Conservation (phyloP, 2,888 invertebrate genomes). For the Acrobeloides nanus region DNA sequence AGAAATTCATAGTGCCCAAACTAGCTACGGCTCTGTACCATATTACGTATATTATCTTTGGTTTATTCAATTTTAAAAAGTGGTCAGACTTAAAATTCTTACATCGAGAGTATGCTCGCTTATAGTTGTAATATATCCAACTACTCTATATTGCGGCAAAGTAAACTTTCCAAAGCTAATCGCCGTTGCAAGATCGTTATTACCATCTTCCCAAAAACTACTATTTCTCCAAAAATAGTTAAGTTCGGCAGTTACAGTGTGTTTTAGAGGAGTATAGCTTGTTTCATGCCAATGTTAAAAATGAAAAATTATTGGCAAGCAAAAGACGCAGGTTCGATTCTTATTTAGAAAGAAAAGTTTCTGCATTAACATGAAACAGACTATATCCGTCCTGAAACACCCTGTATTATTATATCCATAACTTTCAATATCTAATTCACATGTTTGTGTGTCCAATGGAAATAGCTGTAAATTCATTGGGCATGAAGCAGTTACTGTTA, state of each 20-base stretch:
- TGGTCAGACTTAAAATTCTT: neutral
- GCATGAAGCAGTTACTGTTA: conserved; percentile 61
- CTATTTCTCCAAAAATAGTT: too few relatives aligned
- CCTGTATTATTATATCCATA: too few relatives aligned
- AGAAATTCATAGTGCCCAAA: too few relatives aligned
- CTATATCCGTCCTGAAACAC: too few relatives aligned
- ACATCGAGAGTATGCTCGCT: conserved; percentile 41
- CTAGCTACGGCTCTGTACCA: neutral
- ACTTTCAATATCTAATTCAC: conserved; percentile 60
- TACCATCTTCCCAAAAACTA: too few relatives aligned
- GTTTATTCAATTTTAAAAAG: neutral
- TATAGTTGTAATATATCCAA: conserved; percentile 43
- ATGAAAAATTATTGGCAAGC: too few relatives aligned
- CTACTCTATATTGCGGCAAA: conserved; percentile 57
- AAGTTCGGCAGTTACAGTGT: too few relatives aligned
- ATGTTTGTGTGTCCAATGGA: conserved; percentile 59
- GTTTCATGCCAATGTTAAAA: too few relatives aligned
- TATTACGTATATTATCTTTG: neutral
- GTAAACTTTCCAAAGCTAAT: conserved; percentile 52
- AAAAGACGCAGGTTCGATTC: too few relatives aligned
- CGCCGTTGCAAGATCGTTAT: conserved; percentile 52
- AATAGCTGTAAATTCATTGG: conserved; percentile 62
- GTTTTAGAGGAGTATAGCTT: too few relatives aligned
- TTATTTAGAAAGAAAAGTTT: too few relatives aligned
- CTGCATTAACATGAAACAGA: too few relatives aligned